Base-by-base conservation (phyloP, 2,113 vertebrate genomes). In the Epinephelus fuscoguttatus region DNA sequence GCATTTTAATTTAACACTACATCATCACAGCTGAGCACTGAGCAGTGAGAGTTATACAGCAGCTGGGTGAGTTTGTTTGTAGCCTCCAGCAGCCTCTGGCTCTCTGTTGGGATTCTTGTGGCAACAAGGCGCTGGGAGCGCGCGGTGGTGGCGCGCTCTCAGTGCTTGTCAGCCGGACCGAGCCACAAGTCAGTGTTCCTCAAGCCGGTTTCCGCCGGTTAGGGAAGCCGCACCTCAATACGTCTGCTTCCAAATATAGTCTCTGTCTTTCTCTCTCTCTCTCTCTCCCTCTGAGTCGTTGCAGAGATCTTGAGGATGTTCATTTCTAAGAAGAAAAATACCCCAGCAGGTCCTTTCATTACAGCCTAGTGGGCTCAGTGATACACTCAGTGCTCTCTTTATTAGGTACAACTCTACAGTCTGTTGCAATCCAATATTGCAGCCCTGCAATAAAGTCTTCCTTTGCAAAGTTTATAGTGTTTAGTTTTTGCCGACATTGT, bases 161-260 rank as follows among this genome's bases (percentile, higher is more conserved):
- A 67, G 64, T 49, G 70, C 4, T 79, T 25, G 33, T 78, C 79
- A 53, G 55, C 75, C 62, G 79, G 67, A 55, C 61, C 47, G 75
- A 89, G 73, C 83, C 78, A 87, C 84, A 78, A 86, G 75, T 88
- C 89, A 57, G 71, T 73, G 75, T 77, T 76, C 81, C 56, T 76
- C 80, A 56, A 94, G 88, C 94, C 91, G 91, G 93, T 93, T 94
- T 88, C 76, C 21, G 49, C 93, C 91, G 89, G 93, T 95, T 93
- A 60, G 66, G 25, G 74, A 81, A 85, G 78, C 81, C 67, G 61
- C 78, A 80, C 74, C 75, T 84, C 81, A 57, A 49, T 50, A 66
- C n/a, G 78, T 68, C 59, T 72, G 85, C 59, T 78, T 89, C 89
- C 88, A 87, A 90, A 91, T 90, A 84, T 86, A 90, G 88, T 72